Conservation (phyloP, 2,797 vertebrate species). For the Megalops cyprinoides region DNA sequence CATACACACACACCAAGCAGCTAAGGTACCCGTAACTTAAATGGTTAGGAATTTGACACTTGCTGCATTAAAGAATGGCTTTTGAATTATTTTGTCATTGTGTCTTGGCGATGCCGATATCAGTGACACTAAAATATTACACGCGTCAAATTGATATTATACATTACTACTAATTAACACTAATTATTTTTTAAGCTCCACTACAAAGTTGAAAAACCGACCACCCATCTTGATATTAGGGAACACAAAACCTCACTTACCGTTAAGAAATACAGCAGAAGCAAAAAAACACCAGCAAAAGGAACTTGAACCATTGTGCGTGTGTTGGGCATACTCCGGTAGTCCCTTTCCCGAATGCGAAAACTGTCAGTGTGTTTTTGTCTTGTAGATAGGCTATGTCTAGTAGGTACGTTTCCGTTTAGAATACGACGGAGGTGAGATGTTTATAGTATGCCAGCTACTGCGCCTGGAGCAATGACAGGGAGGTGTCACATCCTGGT, state of each 20-base stretch:
- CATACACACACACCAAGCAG: no score
- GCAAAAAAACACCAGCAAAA: slow-evolving; percentile 24
- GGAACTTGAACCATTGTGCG: slow-evolving; percentile 50
- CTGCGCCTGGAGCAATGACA: neutral
- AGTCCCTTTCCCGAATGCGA: neutral
- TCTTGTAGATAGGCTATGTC: neutral
- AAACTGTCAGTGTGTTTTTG: neutral
- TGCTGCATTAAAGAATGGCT: no score
- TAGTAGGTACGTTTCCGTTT: no score
- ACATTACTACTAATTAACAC: neutral
- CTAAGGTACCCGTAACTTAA: no score
- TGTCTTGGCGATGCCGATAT: no score
- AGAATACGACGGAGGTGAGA: neutral
- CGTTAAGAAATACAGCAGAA: slow-evolving; percentile 44
- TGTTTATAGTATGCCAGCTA: no score
- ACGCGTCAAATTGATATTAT: neutral
- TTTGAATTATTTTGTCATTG: no score
- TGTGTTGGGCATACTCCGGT: neutral
- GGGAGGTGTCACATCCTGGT: neutral
- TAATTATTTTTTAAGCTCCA: neutral
- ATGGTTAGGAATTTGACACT: no score
- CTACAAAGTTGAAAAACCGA: neutral
- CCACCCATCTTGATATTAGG: neutral
- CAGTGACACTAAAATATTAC: no score
- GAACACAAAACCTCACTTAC: slow-evolving; percentile 49